phyloP scores from a whole-genome alignment of 2,888 invertebrate species.

The Baronia brevicornis region DNA sequence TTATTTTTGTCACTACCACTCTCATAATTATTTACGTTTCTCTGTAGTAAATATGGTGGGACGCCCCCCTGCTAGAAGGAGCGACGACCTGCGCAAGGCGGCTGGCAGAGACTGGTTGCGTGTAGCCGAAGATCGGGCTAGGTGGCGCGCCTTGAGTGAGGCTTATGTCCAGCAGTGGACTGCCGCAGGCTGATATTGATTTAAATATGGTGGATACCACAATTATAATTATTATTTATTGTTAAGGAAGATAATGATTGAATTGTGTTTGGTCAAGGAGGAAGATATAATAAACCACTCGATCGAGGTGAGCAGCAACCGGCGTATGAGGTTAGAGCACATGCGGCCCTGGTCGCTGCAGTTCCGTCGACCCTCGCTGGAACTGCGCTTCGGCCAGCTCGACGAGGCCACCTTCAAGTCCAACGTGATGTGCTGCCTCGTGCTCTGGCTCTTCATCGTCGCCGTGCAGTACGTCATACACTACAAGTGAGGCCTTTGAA shows the following conservation, averaged over 20 bases:
- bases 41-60: too few species aligned
- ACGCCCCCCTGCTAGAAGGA: too few species aligned
- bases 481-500: conserved; percentile 74
- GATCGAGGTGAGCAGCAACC: conserved; percentile 92
- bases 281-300: conserved; percentile 89
- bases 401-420: conserved; percentile 96
- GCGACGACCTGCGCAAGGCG: too few species aligned
- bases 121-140: too few species aligned
- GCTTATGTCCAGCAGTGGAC: too few species aligned
- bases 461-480: conserved; percentile 85
- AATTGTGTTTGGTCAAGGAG: conserved; percentile 59
- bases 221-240: too few species aligned
- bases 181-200: too few species aligned
- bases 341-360: conserved; percentile 90
- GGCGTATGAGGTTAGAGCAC: conserved; percentile 89
- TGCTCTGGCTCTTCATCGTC: conserved; percentile 92
- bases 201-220: neutral
- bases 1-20: neutral
- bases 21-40: neutral
- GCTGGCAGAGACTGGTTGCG: too few species aligned
- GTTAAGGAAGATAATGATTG: too few species aligned
- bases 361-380: conserved; percentile 88
- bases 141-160: too few species aligned
- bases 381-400: conserved; percentile 88
- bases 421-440: conserved; percentile 93